phyloP scores from a whole-genome alignment of 53 echinoderm and acorn worm genomes.

The Echinometra lucunter region DNA sequence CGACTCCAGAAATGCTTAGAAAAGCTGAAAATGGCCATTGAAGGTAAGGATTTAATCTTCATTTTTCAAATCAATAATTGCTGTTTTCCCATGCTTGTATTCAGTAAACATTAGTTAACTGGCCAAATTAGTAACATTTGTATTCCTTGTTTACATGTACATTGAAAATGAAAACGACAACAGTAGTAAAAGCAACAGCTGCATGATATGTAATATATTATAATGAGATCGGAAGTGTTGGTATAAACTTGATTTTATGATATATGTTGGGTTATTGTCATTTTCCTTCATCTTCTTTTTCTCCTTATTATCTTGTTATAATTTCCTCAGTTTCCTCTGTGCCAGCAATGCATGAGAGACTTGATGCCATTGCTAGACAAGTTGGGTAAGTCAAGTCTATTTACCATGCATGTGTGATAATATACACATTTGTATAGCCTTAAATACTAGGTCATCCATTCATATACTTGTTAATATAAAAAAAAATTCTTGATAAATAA shows the following conservation, averaged over 20 bases:
- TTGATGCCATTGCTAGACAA: slow-evolving; percentile 92
- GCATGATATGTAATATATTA: too few species aligned
- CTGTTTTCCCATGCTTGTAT: too few species aligned
- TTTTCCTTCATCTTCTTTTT: neutral
- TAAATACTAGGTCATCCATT: neutral
- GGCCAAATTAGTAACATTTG: too few species aligned
- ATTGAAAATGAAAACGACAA: too few species aligned
- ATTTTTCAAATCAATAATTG: neutral
- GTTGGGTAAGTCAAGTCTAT: slow-evolving; percentile 81
- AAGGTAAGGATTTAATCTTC: slow-evolving; percentile 73
- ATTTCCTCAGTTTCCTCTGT: slow-evolving; percentile 82
- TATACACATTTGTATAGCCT: neutral
- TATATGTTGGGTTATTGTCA: neutral
- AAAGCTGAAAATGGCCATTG: slow-evolving; percentile 93
- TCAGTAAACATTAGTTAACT: too few species aligned
- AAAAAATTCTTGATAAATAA: too few species aligned
- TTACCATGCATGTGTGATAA: neutral
- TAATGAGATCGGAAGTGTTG: too few species aligned
- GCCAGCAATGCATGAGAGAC: slow-evolving; percentile 93
- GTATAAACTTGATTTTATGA: too few species aligned
- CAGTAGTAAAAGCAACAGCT: too few species aligned
- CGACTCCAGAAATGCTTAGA: slow-evolving; percentile 97
- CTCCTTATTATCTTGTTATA: neutral
- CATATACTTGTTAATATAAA: too few species aligned
- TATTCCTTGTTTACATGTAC: too few species aligned